phyloP scores from a whole-genome alignment of 2,888 invertebrate genomes.

The Orchesellides sinensis region DNA sequence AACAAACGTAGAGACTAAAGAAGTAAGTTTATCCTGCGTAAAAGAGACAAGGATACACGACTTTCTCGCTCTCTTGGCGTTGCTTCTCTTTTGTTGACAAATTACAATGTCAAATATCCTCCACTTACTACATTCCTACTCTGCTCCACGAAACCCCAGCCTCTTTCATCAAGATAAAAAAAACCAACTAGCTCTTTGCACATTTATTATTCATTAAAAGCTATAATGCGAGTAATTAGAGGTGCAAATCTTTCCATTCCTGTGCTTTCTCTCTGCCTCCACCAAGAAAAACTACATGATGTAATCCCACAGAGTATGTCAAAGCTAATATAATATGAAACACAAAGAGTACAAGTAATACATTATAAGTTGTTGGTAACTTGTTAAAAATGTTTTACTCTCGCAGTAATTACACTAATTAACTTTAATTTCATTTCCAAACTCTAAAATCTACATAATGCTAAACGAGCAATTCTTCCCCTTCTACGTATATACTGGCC shows the following conservation, averaged over 20 bases:
- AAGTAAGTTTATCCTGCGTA: background rate
- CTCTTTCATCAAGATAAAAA: constrained; percentile 31
- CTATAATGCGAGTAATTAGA: constrained; percentile 58
- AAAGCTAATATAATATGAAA: constrained; percentile 2
- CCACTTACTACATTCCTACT: too few species aligned
- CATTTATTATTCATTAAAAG: constrained; percentile 58
- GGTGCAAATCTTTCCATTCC: constrained; percentile 12
- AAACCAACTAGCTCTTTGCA: constrained; percentile 30
- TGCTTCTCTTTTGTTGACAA: constrained; percentile 27
- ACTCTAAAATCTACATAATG: too few species aligned
- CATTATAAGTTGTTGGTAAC: background rate
- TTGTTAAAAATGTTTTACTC: constrained; percentile 7
- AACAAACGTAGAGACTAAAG: too few species aligned
- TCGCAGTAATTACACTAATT: constrained; percentile 10
- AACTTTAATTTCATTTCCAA: too few species aligned
- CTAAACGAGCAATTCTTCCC: too few species aligned
- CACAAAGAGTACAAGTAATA: background rate
- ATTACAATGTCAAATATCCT: constrained; percentile 55
- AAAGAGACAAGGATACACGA: background rate
- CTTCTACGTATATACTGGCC: too few species aligned
- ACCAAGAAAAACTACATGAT: background rate
- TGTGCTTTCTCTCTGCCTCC: background rate
- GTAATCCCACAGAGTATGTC: constrained; percentile 12
- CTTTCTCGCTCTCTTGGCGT: constrained; percentile 12
- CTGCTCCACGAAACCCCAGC: constrained; percentile 1